Evolutionary conservation across 2,888 invertebrate species (phyloP).

Genomic region (Aphodius sticticus): DNA sequence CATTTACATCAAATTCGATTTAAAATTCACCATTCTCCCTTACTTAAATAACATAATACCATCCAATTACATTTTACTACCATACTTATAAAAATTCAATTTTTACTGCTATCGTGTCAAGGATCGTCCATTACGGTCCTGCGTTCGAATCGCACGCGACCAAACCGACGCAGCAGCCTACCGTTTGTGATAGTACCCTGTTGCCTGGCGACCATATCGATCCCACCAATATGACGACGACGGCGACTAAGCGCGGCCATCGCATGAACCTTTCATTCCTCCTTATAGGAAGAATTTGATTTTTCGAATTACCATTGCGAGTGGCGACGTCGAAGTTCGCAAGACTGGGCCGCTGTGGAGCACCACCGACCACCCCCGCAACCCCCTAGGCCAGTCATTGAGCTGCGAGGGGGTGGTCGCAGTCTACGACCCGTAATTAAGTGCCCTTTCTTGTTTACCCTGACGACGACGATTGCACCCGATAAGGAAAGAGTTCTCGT

Average conservation of each 20-base stretch:
- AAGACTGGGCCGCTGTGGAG: background rate
- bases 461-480: background rate
- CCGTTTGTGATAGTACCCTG: slow-evolving; percentile 43
- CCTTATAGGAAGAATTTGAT: background rate
- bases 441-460: slow-evolving; percentile 4
- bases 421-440: background rate
- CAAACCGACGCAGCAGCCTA: background rate
- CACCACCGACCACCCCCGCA: background rate
- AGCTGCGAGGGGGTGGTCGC: background rate
- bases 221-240: slow-evolving; percentile 41
- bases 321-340: background rate
- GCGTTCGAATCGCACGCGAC: background rate
- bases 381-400: background rate
- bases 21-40: too few relatives aligned
- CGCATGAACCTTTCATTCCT: slow-evolving; percentile 28
- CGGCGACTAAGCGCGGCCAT: slow-evolving; percentile 42
- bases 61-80: background rate
- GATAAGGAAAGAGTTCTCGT: background rate
- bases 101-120: slow-evolving; percentile 4
- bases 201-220: slow-evolving; percentile 46
- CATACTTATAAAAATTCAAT: background rate
- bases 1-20: too few relatives aligned
- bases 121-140: background rate
- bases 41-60: too few relatives aligned
- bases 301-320: slow-evolving; percentile 4